phyloP scores from a whole-genome alignment of 2,797 vertebrate species.

The Fratercula arctica region DNA sequence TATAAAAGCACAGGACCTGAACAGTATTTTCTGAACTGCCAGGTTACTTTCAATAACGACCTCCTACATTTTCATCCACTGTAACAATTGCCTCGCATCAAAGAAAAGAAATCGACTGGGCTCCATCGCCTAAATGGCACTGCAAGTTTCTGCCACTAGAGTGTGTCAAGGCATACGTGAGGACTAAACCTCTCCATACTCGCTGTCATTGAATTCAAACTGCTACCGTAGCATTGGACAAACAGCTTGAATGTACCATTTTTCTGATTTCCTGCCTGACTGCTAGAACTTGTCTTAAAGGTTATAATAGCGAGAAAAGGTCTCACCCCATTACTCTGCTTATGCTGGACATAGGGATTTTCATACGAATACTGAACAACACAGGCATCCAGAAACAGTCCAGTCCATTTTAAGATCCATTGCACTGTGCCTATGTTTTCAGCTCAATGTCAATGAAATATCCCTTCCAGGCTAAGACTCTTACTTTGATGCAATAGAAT shows the following conservation, averaged over 20 bases:
- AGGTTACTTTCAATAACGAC: not conserved
- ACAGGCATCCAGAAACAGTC: conserved; percentile 25
- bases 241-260: not conserved
- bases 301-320: not conserved
- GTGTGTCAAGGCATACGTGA: conserved; percentile 43
- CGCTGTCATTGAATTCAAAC: not conserved
- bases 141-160: conserved; percentile 67
- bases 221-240: not conserved
- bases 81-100: not conserved
- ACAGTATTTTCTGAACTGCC: not conserved
- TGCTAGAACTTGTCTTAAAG: not conserved
- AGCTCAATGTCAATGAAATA: conserved; percentile 63
- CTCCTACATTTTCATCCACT: not conserved
- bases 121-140: not conserved
- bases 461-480: conserved; percentile 53
- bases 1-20: not conserved
- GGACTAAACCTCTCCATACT: not conserved
- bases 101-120: not conserved
- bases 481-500: conserved; percentile 39
- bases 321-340: not conserved
- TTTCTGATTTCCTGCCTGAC: not conserved
- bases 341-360: not conserved
- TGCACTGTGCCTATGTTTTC: conserved; percentile 54
- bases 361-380: not conserved
- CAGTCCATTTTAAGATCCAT: conserved; percentile 58